These are phyloP conservation scores for Ophioderma brevispina DNA, from an alignment of 35 echinoderm and acorn worm species.

Conservation along the genomic window DNA sequence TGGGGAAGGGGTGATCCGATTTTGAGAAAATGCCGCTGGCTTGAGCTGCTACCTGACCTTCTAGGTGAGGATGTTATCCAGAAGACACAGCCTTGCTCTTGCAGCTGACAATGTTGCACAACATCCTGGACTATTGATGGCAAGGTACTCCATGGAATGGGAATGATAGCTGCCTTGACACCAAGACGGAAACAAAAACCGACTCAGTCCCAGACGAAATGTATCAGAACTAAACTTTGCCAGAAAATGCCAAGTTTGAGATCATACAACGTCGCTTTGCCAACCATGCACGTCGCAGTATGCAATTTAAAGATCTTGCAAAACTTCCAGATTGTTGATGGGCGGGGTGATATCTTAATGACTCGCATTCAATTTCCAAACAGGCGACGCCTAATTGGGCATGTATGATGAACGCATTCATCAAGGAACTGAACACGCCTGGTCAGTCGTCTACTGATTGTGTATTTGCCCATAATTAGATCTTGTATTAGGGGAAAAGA, in stretches of 20 bases:
- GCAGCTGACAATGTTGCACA: constrained; percentile 73
- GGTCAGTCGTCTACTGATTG: constrained; percentile 41
- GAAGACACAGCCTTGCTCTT: constrained; percentile 3
- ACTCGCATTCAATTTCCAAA: constrained; percentile 31
- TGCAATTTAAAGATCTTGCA: constrained; percentile 32
- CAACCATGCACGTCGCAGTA: constrained; percentile 39
- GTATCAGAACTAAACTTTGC: constrained; percentile 19
- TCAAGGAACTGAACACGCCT: constrained; percentile 33
- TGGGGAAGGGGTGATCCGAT: constrained; percentile 46
- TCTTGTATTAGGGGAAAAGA: constrained; percentile 58
- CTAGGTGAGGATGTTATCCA: constrained; percentile 50
- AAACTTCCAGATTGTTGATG: constrained; percentile 13
- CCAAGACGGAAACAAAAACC: constrained; percentile 34
- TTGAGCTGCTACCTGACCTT: constrained; percentile 46
- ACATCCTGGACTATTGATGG: constrained; percentile 69
- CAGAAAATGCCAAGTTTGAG: constrained; percentile 29
- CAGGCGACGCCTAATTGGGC: constrained; percentile 37
- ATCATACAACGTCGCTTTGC: constrained; percentile 38
- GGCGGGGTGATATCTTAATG: constrained; percentile 47
- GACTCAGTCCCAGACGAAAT: constrained; percentile 36
- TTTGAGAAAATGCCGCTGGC: constrained; percentile 61
- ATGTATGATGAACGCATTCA: constrained; percentile 50
- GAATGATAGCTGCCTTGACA: constrained; percentile 63
- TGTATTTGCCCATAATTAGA: too few relatives aligned
- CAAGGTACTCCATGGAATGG: constrained; percentile 77